Conservation (phyloP, 2,113 vertebrate species). For the Saguinus imperator region DNA sequence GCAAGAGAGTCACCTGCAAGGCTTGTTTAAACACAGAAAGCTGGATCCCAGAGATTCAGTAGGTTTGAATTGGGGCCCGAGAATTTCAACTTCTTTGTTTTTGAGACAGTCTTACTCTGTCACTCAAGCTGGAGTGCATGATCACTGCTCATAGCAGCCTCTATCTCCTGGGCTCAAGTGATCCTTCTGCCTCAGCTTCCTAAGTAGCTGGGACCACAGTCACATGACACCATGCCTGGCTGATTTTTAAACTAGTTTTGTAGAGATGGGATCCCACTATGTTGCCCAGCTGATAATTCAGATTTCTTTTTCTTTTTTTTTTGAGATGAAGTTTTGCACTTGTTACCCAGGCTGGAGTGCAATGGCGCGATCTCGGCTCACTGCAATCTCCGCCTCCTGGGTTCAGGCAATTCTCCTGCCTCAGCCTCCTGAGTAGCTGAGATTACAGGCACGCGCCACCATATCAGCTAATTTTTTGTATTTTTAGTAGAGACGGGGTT, state of each 20-base stretch:
- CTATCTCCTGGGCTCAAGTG: not conserved
- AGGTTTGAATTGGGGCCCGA: not conserved
- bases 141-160: not conserved
- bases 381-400: too few relatives aligned
- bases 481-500: too few relatives aligned
- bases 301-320: too few relatives aligned
- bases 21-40: not conserved
- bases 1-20: not conserved
- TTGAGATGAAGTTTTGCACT: too few relatives aligned
- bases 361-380: too few relatives aligned
- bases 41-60: not conserved
- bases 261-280: not conserved
- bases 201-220: not conserved
- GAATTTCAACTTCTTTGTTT: not conserved
- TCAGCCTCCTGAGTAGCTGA: too few relatives aligned
- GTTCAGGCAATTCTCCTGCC: too few relatives aligned
- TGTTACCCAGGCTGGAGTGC: too few relatives aligned
- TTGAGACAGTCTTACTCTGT: not conserved
- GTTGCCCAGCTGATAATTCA: not conserved
- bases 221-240: not conserved
- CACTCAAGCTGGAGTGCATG: not conserved
- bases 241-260: not conserved
- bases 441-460: too few relatives aligned
- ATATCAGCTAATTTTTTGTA: too few relatives aligned
- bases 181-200: not conserved